These are phyloP conservation scores for Sinocyclocheilus maitianheensis DNA, from an alignment of 2,113 vertebrate genomes.

Conservation along the genomic window DNA sequence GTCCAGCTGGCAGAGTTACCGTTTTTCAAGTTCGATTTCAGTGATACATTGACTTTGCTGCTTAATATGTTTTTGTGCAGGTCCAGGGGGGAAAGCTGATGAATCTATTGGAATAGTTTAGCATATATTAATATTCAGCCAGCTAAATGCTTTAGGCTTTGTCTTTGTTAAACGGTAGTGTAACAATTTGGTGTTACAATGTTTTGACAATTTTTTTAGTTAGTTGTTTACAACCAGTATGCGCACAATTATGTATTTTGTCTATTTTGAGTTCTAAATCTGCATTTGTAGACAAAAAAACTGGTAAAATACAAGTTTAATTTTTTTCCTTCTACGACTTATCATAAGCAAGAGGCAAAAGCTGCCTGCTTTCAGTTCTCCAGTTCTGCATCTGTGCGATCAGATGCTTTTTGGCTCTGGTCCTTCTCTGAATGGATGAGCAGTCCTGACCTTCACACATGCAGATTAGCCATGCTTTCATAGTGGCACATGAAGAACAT, in stretches of 20 bases:
- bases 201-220: not conserved
- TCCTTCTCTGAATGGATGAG: conserved; percentile 75
- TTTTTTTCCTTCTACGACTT: not conserved
- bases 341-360: not conserved
- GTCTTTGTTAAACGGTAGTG: not conserved
- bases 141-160: not conserved
- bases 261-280: not conserved
- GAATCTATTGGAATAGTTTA: conserved; percentile 27
- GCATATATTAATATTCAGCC: conserved; percentile 26
- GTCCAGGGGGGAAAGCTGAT: not conserved
- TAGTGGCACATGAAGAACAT: conserved; percentile 69
- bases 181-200: not conserved
- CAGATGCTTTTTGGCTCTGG: conserved; percentile 71
- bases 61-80: conserved; percentile 1
- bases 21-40: not conserved
- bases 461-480: conserved; percentile 88
- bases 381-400: conserved; percentile 20
- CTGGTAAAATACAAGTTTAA: not conserved
- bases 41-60: not conserved
- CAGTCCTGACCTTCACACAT: conserved; percentile 86
- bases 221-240: not conserved
- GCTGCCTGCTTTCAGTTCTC: not conserved
- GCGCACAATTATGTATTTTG: not conserved
- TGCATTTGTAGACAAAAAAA: not conserved
- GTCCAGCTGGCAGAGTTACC: not conserved